phyloP scores from a whole-genome alignment of 2,888 invertebrate species.

The Drosophila picticornis region DNA sequence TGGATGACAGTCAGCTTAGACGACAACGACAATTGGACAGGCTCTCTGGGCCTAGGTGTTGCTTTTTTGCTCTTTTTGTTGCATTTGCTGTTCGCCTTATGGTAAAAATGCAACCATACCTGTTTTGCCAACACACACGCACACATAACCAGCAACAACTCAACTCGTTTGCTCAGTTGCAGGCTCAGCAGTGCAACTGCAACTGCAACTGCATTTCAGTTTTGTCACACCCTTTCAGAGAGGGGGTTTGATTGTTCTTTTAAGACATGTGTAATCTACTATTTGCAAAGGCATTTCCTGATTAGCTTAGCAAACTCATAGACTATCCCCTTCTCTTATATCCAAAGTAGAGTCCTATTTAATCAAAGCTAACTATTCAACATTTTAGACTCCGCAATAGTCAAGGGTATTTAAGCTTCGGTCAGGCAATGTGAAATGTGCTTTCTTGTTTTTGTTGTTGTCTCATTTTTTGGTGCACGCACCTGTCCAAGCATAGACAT shows the following conservation, averaged over 20 bases:
- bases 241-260: slow-evolving; percentile 12
- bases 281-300: neutral
- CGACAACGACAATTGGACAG: slow-evolving; percentile 61
- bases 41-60: slow-evolving; percentile 72
- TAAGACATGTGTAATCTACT: neutral
- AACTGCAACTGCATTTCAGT: slow-evolving; percentile 72
- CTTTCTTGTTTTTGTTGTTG: slow-evolving; percentile 32
- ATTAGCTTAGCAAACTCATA: neutral
- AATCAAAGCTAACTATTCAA: neutral
- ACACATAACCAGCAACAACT: slow-evolving; percentile 40
- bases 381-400: neutral
- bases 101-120: slow-evolving; percentile 82
- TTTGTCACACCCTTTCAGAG: slow-evolving; percentile 30
- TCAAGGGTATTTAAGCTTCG: slow-evolving; percentile 37
- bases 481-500: slow-evolving; percentile 74
- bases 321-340: neutral
- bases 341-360: neutral
- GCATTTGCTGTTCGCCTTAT: slow-evolving; percentile 72
- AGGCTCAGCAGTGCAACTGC: slow-evolving; percentile 64
- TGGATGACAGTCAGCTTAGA: slow-evolving; percentile 67
- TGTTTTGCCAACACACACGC: slow-evolving; percentile 72
- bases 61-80: slow-evolving; percentile 63
- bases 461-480: slow-evolving; percentile 62
- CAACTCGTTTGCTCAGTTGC: slow-evolving; percentile 68
- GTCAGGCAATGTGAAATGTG: neutral